Conservation (phyloP, 1,140 invertebrate species). For the Heliconius hewitsoni region DNA sequence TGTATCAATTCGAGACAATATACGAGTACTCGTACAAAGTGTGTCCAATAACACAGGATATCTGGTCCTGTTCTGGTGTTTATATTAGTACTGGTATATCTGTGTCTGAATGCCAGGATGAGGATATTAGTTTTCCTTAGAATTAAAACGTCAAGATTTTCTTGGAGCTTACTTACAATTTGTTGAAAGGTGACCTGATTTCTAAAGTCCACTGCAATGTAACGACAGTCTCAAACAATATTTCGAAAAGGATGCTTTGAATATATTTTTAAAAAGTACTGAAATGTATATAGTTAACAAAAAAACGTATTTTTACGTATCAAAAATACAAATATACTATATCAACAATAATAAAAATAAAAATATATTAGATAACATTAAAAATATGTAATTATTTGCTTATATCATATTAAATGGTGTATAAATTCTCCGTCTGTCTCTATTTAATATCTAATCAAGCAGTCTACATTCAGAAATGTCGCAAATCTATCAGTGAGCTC, state of each 20-base stretch:
- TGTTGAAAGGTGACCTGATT: slow-evolving; percentile 25
- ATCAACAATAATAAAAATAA: no score
- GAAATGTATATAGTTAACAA: not conserved
- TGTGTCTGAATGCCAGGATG: not conserved
- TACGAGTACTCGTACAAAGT: not conserved
- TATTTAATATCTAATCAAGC: slow-evolving; percentile 11
- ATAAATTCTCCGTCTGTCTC: not conserved
- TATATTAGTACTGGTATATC: not conserved
- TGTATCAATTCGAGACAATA: not conserved
- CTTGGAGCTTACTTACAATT: slow-evolving; percentile 23
- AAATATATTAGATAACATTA: no score
- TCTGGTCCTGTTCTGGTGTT: not conserved
- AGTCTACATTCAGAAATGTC: slow-evolving; percentile 22
- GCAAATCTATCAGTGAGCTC: slow-evolving; percentile 24
- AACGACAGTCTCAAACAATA: not conserved
- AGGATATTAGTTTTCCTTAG: not conserved
- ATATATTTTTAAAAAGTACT: not conserved
- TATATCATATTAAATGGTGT: not conserved
- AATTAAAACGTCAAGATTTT: slow-evolving; percentile 14
- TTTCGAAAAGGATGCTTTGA: not conserved
- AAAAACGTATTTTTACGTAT: not conserved
- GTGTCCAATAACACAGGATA: not conserved
- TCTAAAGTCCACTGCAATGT: not conserved
- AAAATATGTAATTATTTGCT: not conserved
- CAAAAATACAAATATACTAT: no score